Evolutionary conservation across 2,888 invertebrate genomes (phyloP), one percentile per base, ranked within the genome.

Genomic region (Cylindroiulus punctatus): DNA sequence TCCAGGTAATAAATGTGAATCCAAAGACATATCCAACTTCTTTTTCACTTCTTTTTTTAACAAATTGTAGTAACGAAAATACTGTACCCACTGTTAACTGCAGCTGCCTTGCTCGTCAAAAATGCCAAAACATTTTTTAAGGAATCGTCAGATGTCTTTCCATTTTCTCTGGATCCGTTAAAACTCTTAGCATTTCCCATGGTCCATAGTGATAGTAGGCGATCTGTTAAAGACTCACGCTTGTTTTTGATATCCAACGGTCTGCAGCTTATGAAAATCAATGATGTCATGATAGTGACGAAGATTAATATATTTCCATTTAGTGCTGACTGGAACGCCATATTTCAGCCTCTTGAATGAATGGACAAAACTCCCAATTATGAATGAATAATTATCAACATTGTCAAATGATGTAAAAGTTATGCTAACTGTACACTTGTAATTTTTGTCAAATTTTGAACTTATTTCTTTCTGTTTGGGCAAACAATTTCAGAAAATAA

Each of bases 121-220:
- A 84, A 84, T 26, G 14, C 44, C 44, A 84, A 40, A 36, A 84
- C 84, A 14, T 84, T 84, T 44, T 84, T 84, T 1, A 84, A 22
- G 17, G 84, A 84, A 42, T 84, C 84, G 3, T 40, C 84, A 3
- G 84, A 14, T 2, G 84, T 19, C 19, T 40, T 40, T 14, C 26
- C 42, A 42, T 44, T 26, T 32, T 40, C 84, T 36, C 40, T 40
- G 44, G 26, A 26, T 36, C 40, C 42, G 42, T 36, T 40, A 44
- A 17, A 0, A 42, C 22, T 42, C 26, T 30, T 40, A 1, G 17
- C 42, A 12, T 2, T 42, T 2, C 84, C 84, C 30, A 26, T 44
- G 17, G 84, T 84, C 84, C 84, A 84, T 19, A 84, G 84, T 0
- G 84, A 36, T 44, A 84, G 19, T 7, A 84, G 22, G 17, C 84